These are phyloP conservation scores for Cotesia congregata DNA, from an alignment of 2,888 invertebrate genomes.

Conservation along the genomic window DNA sequence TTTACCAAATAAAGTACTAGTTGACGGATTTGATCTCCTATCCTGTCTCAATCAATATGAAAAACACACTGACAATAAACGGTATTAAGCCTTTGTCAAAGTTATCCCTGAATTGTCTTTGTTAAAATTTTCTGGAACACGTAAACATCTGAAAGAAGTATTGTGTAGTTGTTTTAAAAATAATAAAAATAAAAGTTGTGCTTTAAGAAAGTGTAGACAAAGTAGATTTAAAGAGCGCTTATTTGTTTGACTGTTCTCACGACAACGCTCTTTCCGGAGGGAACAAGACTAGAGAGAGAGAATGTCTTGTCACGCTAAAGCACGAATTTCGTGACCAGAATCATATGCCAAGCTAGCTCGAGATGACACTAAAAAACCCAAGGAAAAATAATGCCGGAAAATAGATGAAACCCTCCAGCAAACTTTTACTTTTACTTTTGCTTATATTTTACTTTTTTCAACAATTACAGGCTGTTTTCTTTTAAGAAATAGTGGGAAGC, in stretches of 20 bases:
- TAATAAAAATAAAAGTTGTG: conserved; percentile 4
- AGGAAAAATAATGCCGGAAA: conserved; percentile 17
- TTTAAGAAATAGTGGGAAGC: not conserved
- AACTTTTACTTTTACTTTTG: not conserved
- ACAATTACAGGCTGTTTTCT: not conserved
- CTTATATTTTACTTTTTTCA: not conserved
- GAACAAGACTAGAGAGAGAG: conserved; percentile 11
- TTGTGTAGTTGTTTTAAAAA: not conserved
- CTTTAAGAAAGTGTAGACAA: not conserved
- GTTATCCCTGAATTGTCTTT: not conserved
- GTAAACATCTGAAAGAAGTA: not conserved
- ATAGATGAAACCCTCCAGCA: not conserved
- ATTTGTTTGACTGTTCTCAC: not conserved
- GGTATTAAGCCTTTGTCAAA: no score
- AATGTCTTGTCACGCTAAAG: conserved; percentile 43
- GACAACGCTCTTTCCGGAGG: not conserved
- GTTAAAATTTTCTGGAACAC: not conserved
- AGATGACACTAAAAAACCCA: conserved; percentile 24
- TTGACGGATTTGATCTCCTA: no score
- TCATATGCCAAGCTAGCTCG: conserved; percentile 17
- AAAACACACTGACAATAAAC: no score
- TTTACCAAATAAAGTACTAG: no score
- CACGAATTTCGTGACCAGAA: conserved; percentile 44
- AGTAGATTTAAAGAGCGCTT: not conserved
- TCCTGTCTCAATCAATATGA: no score